Base-by-base conservation (phyloP, 2,888 invertebrate genomes). In the Serripes groenlandicus region DNA sequence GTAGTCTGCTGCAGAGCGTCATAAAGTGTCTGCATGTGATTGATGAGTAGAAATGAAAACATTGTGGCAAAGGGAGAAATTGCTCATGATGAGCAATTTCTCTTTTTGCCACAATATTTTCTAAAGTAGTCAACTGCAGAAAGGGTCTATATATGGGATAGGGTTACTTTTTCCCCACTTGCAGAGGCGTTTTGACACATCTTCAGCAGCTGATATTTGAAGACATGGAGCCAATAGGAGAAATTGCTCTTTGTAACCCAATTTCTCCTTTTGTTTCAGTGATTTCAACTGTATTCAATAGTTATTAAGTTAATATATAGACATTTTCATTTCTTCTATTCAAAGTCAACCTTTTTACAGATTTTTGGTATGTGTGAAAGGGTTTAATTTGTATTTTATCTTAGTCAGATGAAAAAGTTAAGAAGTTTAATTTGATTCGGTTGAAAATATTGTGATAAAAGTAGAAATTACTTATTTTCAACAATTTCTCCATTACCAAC, bases 381-480 rank as follows among this genome's bases (percentile, higher is more conserved):
- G 1, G 23, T 56, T 11, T 4, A 11, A 3, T 1, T 56, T 1
- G 11, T n/a, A 56, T 3, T 56, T 2, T 56, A 5, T 2, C 18
- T n/a, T 1, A n/a, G 21, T 3, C 23, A 3, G 9, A n/a, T n/a
- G n/a, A n/a, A n/a, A n/a, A n/a, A n/a, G n/a, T n/a, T n/a, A n/a
- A n/a, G n/a, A n/a, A n/a, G n/a, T n/a, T n/a, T n/a, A n/a, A n/a
- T n/a, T n/a, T n/a, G 42, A 42, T 42, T 11, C 9, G 9, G 60
- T 60, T 23, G 60, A 60, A 60, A 60, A 60, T 30, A 60, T 60
- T 60, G 9, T 60, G 60, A 30, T 15, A 60, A 23, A 60, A 28
- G 60, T 28, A 60, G 60, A 60, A 60, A 60, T 7, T 60, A 30
- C 60, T 60, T 23, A 30, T 60, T 23, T 28, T 30, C 21, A 60